Conservation (phyloP, 2,888 invertebrate genomes). For the Zhuqinia jingwanae region DNA sequence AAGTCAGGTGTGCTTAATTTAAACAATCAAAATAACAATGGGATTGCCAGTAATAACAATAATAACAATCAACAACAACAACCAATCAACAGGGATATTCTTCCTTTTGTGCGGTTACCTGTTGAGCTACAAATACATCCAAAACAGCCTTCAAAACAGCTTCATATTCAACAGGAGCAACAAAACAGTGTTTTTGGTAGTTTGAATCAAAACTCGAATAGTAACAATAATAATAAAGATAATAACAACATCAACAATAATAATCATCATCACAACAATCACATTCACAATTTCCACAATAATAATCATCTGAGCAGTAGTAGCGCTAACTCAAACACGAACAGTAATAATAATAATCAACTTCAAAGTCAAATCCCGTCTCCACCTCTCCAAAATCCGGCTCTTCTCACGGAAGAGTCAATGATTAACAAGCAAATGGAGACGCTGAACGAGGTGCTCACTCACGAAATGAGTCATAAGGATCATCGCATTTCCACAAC, state of each 20-base stretch:
- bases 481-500: constrained; percentile 57
- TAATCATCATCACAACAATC: constrained; percentile 34
- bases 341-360: no score
- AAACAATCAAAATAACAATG: constrained; percentile 24
- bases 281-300: background rate
- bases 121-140: background rate
- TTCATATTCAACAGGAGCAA: background rate
- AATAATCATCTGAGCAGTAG: background rate
- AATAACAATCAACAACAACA: no score
- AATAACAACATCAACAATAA: background rate
- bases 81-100: background rate
- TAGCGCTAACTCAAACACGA: no score
- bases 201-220: background rate
- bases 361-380: constrained; percentile 32
- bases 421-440: constrained; percentile 72
- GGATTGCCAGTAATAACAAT: background rate
- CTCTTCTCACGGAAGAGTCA: constrained; percentile 67
- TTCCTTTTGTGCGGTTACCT: background rate
- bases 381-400: constrained; percentile 18
- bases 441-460: constrained; percentile 70
- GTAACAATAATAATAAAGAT: background rate
- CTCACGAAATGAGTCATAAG: constrained; percentile 71
- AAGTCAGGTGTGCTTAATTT: constrained; percentile 5
- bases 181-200: no score
- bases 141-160: background rate